Evolutionary conservation across 64 coral and sea anemone genomes (phyloP).

Genomic region (Montipora foliosa): DNA sequence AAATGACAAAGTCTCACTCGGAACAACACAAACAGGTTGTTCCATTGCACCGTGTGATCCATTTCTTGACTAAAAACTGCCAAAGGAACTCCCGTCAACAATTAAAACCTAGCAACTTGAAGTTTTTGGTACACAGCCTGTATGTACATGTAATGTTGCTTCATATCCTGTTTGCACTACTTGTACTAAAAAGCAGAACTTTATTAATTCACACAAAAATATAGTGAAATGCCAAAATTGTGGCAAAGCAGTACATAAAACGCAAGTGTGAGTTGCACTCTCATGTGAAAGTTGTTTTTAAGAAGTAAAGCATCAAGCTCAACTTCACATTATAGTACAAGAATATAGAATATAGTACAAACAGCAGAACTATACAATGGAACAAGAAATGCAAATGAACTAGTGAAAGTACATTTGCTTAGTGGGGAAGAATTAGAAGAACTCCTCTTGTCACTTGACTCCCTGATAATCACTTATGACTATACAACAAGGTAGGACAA

Average conservation of each 20-base stretch:
- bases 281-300: constrained; percentile 3
- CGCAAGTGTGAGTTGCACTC: background rate
- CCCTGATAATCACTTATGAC: background rate
- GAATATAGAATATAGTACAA: background rate
- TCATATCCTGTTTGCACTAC: background rate
- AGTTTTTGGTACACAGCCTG: background rate
- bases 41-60: constrained; percentile 27
- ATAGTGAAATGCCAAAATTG: constrained; percentile 43
- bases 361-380: background rate
- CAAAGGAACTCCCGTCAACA: constrained; percentile 28
- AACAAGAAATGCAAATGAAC: background rate
- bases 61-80: constrained; percentile 18
- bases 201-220: background rate
- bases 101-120: constrained; percentile 1
- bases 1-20: constrained; percentile 15
- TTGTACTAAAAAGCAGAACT: constrained; percentile 14
- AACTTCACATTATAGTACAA: constrained; percentile 1
- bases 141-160: background rate
- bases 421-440: constrained; percentile 2
- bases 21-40: constrained; percentile 53
- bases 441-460: constrained; percentile 13
- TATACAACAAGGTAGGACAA: background rate
- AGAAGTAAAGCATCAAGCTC: background rate
- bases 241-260: background rate
- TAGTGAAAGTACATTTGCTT: background rate